These are phyloP conservation scores for Amblyopsis rosae DNA, from an alignment of 2,113 vertebrate species.

Conservation along the genomic window DNA sequence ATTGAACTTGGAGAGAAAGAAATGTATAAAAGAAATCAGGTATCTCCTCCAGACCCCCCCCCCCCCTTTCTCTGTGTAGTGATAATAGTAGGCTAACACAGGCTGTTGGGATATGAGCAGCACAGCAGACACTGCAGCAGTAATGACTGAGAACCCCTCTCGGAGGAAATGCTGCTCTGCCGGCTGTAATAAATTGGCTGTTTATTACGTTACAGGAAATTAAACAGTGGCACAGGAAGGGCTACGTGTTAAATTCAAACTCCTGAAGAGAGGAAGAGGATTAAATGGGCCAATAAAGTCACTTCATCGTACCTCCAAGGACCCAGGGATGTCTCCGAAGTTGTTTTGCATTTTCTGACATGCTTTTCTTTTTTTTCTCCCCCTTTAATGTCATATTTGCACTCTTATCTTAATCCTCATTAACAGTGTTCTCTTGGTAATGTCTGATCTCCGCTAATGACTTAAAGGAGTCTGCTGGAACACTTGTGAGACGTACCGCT, in stretches of 20 bases:
- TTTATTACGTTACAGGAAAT: conserved; percentile 76
- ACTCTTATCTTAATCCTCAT: conserved; percentile 59
- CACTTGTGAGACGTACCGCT: conserved; percentile 18
- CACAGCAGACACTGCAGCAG: conserved; percentile 40
- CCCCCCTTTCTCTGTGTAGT: not conserved
- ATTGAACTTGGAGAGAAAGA: conserved; percentile 35
- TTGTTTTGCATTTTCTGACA: conserved; percentile 25
- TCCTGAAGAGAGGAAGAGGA: conserved; percentile 48
- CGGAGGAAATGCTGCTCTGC: conserved; percentile 53
- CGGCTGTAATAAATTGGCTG: conserved; percentile 69
- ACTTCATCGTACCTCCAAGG: conserved; percentile 35
- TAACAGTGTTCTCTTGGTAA: conserved; percentile 30
- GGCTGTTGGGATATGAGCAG: conserved; percentile 51
- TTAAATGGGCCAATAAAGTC: conserved; percentile 63
- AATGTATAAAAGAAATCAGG: conserved; percentile 1
- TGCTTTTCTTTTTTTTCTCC: conserved; percentile 1
- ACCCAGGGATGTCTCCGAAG: conserved; percentile 33
- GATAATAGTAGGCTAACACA: conserved; percentile 31
- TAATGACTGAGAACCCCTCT: conserved; percentile 41
- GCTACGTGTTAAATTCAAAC: conserved; percentile 61
- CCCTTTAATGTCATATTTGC: conserved; percentile 39
- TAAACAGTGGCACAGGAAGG: conserved; percentile 66
- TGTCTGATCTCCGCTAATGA: conserved; percentile 53
- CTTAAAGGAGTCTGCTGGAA: conserved; percentile 39
- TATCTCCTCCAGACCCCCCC: not conserved